These are phyloP conservation scores for Petrocephalus schoutedeni DNA, from an alignment of 2,797 vertebrate genomes.

Conservation along the genomic window DNA sequence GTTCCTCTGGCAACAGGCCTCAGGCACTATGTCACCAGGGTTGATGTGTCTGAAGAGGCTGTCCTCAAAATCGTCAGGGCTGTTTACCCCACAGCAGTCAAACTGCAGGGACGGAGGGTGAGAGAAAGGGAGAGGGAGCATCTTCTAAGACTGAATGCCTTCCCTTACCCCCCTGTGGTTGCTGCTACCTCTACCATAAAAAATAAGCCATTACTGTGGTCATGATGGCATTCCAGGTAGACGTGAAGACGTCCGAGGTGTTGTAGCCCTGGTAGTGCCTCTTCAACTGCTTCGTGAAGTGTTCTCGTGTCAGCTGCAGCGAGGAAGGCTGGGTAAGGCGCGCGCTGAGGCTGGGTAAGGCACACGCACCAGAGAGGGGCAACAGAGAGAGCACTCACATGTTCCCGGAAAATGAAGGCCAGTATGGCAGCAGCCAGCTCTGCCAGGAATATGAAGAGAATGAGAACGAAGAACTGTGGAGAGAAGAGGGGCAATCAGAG, in stretches of 20 bases:
- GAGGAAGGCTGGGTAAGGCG: constrained; percentile 16
- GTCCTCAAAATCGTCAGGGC: constrained; percentile 79
- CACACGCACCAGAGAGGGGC: constrained; percentile 6
- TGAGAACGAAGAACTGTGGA: constrained; percentile 85
- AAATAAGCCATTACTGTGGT: constrained; percentile 66
- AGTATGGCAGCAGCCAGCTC: constrained; percentile 85
- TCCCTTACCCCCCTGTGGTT: not conserved
- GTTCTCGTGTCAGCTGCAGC: constrained; percentile 78
- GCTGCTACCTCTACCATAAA: not conserved
- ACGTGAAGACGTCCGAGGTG: constrained; percentile 73
- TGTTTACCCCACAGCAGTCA: constrained; percentile 82
- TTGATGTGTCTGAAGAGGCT: constrained; percentile 64
- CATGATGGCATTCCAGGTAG: constrained; percentile 91
- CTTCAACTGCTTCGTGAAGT: constrained; percentile 83
- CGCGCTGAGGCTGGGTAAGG: not conserved
- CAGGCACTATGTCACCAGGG: constrained; percentile 55
- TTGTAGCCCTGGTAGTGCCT: constrained; percentile 79
- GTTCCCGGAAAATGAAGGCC: constrained; percentile 87
- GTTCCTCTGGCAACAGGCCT: constrained; percentile 78
- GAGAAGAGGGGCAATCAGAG: constrained; percentile 12
- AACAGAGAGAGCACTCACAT: constrained; percentile 63
- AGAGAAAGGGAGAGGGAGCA: not conserved
- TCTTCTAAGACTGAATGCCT: not conserved
- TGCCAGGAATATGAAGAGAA: constrained; percentile 86
- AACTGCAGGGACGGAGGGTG: constrained; percentile 60